Evolutionary conservation across 2,113 vertebrate species (phyloP).

Genomic region (Microcebus lehilahytsara): DNA sequence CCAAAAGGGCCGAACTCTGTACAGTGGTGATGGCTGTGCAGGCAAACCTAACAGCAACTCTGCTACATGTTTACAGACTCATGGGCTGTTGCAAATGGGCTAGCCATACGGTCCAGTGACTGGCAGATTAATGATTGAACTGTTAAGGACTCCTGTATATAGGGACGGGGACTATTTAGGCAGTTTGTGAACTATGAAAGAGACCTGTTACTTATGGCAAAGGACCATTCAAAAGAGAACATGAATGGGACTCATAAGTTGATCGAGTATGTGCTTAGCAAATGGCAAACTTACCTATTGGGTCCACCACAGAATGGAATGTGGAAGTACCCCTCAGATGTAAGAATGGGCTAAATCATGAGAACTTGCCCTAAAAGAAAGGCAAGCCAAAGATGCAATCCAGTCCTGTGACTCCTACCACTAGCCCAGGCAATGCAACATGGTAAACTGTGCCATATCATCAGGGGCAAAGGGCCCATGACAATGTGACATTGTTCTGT

Average conservation of each 20-base stretch:
- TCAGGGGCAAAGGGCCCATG: fast-evolving
- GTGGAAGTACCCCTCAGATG: neutral
- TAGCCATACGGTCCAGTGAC: neutral
- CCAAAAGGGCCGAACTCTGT: neutral
- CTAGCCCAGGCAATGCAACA: neutral
- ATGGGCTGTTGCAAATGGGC: neutral
- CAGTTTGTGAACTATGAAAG: neutral
- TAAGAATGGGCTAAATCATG: neutral
- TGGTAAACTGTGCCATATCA: neutral
- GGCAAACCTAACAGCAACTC: neutral
- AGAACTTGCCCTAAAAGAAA: neutral
- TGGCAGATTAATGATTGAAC: neutral
- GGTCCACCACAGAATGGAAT: neutral
- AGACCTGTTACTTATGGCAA: neutral
- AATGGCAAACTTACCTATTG: neutral
- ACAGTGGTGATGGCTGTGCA: neutral
- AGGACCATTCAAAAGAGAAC: neutral
- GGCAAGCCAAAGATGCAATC: neutral
- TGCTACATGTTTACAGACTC: neutral
- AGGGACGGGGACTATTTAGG: neutral
- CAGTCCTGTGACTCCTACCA: neutral
- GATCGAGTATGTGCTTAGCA: neutral
- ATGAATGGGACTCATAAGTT: neutral
- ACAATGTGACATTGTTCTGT: neutral
- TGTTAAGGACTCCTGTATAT: neutral